phyloP scores from a whole-genome alignment of 2,888 invertebrate species.

The Leptinotarsa juncta region DNA sequence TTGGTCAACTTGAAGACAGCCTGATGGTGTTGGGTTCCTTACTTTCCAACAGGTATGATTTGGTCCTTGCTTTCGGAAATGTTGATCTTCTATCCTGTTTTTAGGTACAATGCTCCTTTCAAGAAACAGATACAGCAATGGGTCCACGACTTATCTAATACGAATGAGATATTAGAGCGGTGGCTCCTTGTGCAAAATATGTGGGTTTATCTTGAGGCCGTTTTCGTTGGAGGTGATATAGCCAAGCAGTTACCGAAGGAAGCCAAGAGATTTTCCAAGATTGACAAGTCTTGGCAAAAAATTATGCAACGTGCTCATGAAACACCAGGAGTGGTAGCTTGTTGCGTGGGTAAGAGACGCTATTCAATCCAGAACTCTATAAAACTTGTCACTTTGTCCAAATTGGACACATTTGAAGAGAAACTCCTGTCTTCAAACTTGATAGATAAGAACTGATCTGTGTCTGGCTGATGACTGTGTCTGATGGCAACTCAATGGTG shows the following conservation, averaged over 20 bases:
- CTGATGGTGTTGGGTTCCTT: constrained; percentile 96
- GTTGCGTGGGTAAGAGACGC: constrained; percentile 80
- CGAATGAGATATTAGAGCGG: constrained; percentile 94
- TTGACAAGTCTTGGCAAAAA: constrained; percentile 98
- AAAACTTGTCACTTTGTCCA: background rate
- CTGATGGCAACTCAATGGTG: too few species aligned
- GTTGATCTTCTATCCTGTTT: background rate
- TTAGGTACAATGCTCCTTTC: constrained; percentile 94
- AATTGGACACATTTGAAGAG: too few species aligned
- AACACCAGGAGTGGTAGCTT: constrained; percentile 94
- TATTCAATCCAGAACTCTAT: background rate
- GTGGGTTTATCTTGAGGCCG: constrained; percentile 98
- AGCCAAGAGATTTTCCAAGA: constrained; percentile 94
- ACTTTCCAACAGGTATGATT: constrained; percentile 82
- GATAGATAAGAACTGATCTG: too few species aligned
- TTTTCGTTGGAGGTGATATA: constrained; percentile 97
- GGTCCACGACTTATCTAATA: constrained; percentile 93
- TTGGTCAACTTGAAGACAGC: constrained; percentile 94
- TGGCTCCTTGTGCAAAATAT: constrained; percentile 97
- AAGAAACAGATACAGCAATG: constrained; percentile 96
- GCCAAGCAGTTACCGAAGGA: constrained; percentile 97
- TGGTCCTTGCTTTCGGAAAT: too few species aligned
- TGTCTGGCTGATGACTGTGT: too few species aligned
- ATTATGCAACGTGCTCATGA: constrained; percentile 98
- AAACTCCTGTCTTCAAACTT: too few species aligned